These are phyloP conservation scores for Garra rufa DNA, from an alignment of 2,113 vertebrate genomes.

Conservation along the genomic window DNA sequence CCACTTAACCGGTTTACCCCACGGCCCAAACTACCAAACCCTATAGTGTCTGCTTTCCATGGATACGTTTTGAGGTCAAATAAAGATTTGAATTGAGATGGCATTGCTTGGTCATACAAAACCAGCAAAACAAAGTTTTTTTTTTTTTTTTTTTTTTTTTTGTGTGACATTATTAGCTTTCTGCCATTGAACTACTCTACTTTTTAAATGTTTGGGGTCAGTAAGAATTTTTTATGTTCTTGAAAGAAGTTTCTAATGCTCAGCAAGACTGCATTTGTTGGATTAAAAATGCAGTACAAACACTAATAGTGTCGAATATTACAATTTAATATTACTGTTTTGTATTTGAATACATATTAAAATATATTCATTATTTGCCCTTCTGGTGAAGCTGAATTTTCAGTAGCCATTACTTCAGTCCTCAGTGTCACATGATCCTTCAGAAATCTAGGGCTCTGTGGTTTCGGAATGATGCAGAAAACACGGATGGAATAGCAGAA, in stretches of 20 bases:
- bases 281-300: neutral
- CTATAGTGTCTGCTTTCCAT: neutral
- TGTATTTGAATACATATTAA: neutral
- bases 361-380: too few species aligned
- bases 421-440: neutral
- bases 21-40: slow-evolving; percentile 41
- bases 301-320: neutral
- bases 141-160: too few species aligned
- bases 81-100: neutral
- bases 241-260: neutral
- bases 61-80: neutral
- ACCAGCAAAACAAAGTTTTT: too few species aligned
- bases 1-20: slow-evolving; percentile 56
- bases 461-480: too few species aligned
- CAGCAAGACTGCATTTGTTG: neutral
- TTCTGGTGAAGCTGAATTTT: too few species aligned
- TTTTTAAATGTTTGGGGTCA: neutral
- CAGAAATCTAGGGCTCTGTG: too few species aligned
- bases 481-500: too few species aligned
- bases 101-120: neutral
- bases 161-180: too few species aligned
- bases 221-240: neutral
- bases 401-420: neutral
- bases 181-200: neutral
- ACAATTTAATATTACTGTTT: neutral